Evolutionary conservation across 2,113 vertebrate species (phyloP).

Genomic region (Aphelocoma coerulescens): DNA sequence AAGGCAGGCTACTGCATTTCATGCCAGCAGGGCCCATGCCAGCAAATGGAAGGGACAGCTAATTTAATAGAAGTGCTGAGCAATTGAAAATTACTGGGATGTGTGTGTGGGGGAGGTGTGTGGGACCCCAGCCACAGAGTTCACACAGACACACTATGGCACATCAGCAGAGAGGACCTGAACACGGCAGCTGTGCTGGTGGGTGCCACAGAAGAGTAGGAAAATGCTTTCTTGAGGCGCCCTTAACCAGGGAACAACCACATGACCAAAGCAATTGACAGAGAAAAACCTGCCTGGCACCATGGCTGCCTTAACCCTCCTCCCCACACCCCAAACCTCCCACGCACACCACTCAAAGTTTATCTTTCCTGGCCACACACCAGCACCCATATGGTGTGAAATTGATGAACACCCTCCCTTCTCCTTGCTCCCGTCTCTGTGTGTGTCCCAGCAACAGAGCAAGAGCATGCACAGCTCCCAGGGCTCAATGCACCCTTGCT

Average conservation of each 20-base stretch:
- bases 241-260: background rate
- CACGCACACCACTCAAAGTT: background rate
- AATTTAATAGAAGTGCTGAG: conserved; percentile 35
- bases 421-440: background rate
- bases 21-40: background rate
- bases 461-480: background rate
- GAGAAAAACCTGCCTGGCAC: background rate
- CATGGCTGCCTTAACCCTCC: background rate
- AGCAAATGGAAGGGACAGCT: conserved; percentile 14
- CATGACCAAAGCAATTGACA: background rate
- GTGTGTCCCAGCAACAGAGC: background rate
- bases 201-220: background rate
- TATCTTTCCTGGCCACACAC: background rate
- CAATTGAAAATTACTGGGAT: background rate
- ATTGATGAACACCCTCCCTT: background rate
- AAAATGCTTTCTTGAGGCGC: background rate
- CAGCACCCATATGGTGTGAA: background rate
- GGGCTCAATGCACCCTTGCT: background rate
- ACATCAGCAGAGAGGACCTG: background rate
- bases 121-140: background rate
- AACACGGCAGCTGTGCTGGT: background rate
- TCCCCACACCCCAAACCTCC: background rate
- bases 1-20: background rate
- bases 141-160: background rate
- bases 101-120: fast-evolving